phyloP scores from a whole-genome alignment of 1,140 invertebrate genomes.

The Chironomus striatipennis region DNA sequence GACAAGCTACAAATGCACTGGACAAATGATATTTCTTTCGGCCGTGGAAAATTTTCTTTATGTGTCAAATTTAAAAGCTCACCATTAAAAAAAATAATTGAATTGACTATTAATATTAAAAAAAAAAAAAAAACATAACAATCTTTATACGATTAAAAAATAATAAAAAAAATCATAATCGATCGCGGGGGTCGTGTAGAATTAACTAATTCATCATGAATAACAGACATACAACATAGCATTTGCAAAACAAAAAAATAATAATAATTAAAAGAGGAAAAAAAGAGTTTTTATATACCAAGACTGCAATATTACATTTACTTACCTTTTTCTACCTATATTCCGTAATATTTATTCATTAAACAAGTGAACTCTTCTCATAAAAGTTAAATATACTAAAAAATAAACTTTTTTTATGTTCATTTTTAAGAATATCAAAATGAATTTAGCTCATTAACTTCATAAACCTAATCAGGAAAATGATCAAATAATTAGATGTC shows the following conservation, averaged over 20 bases:
- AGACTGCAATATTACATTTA: slow-evolving; percentile 2
- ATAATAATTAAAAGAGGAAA: neutral
- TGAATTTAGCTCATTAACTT: no score
- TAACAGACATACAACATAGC: neutral
- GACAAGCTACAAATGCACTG: neutral
- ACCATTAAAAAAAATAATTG: neutral
- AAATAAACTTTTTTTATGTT: no score
- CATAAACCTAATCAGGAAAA: no score
- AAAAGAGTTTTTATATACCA: neutral
- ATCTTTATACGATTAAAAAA: neutral
- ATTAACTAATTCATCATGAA: neutral
- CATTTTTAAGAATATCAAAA: no score
- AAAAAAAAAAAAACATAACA: neutral
- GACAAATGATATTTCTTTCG: slow-evolving; percentile 12
- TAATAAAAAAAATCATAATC: neutral
- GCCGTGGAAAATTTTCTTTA: slow-evolving; percentile 17
- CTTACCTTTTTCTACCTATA: slow-evolving; percentile 6
- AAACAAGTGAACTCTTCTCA: neutral
- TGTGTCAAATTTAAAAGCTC: slow-evolving; percentile 17
- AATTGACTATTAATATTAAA: neutral
- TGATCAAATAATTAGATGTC: no score
- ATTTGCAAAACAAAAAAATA: neutral
- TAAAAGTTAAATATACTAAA: no score
- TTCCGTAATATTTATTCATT: neutral
- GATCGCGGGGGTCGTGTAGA: neutral